Evolutionary conservation across 2,113 vertebrate genomes (phyloP), one percentile per base, ranked within the genome.

Genomic region (Cottus gobio): DNA sequence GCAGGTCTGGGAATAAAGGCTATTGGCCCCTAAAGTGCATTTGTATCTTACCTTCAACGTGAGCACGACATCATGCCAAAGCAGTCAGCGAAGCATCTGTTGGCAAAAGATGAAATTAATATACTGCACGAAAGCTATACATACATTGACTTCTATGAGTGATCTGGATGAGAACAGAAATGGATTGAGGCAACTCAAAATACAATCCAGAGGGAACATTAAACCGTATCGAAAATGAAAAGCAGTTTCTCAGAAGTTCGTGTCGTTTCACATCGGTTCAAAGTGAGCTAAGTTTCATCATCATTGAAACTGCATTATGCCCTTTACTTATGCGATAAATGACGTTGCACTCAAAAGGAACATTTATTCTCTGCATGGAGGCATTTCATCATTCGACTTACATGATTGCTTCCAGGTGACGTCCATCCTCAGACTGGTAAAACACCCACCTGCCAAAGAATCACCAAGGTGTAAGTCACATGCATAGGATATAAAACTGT

Each of bases 211-310:
- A 57, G 15, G 5, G 34, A n/a, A n/a, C n/a, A 10, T 26, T 56
- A 22, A 50, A 50, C 48, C 10, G 28, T 11, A 36, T 37, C 3
- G 0, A 7, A 44, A 39, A 5, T 57, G 10, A 20, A 26, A 26
- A 34, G 73, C 79, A 88, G 82, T 89, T 90, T 57, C 95, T 96
- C 95, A 95, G 95, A 2, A 39, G 93, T 95, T 95, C 36, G 1
- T 87, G 50, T 85, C 73, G 81, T 96, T 96, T 95, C 94, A 95
- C 91, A 92, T 50, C 0, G 77, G 72, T 3, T 96, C 95, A 96
- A 95, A 96, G 95, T 96, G 95, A 96, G 95, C 95, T 95, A 95
- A 93, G 91, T 89, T n/a, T 86, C 65, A 88, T 96, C 95, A 95
- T 96, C 95, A 96, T 34, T 30, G 95, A 46, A 87, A 92, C 77